Conservation (phyloP, 2,888 invertebrate genomes). For the Pocota personata region DNA sequence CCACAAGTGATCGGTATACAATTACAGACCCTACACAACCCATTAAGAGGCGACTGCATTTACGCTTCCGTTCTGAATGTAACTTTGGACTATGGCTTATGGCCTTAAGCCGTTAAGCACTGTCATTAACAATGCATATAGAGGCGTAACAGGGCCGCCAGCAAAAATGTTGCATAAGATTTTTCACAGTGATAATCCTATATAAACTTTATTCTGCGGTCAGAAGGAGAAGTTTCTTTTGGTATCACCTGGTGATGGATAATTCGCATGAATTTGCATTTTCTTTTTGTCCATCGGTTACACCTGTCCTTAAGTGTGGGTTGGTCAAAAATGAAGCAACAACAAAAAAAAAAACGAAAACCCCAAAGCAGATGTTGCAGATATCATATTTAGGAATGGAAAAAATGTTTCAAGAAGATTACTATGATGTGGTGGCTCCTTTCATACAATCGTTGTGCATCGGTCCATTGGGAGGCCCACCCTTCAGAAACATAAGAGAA, state of each 20-base stretch:
- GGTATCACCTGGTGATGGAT: conserved; percentile 61
- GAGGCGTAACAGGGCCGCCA: conserved; percentile 62
- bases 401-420: conserved; percentile 45
- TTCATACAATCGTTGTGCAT: background rate
- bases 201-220: conserved; percentile 25
- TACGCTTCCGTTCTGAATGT: conserved; percentile 63
- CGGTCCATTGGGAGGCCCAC: conserved; percentile 1
- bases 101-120: conserved; percentile 50
- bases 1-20: conserved; percentile 10
- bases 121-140: conserved; percentile 61
- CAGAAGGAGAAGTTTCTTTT: conserved; percentile 16
- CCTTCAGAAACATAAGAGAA: background rate
- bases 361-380: conserved; percentile 62
- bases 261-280: conserved; percentile 70
- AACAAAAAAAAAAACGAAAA: conserved; percentile 22
- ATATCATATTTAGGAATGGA: conserved; percentile 57
- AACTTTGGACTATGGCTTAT: conserved; percentile 21
- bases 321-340: conserved; percentile 3
- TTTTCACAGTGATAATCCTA: conserved; percentile 58
- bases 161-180: conserved; percentile 59
- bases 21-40: conserved; percentile 26
- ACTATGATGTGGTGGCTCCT: conserved; percentile 23
- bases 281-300: conserved; percentile 46
- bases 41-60: conserved; percentile 36
- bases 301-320: conserved; percentile 68